Percentiles rank a stretch among this genome's conserved stretches.
Conservation (phyloP, 2,113 vertebrate species). For the Myrmophylax atrothorax region DNA sequence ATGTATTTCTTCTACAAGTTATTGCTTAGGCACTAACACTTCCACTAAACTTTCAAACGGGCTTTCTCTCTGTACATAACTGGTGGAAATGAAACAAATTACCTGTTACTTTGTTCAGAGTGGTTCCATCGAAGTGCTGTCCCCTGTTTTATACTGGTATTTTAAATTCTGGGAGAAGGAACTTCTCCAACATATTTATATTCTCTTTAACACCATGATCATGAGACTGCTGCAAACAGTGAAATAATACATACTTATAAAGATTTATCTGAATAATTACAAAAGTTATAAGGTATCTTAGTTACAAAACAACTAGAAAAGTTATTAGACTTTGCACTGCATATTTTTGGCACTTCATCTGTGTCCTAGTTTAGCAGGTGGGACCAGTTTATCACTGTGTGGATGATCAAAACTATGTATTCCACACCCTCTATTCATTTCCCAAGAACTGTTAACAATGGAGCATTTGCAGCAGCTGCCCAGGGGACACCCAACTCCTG, state of each 20-base stretch:
- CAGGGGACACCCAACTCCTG: too few relatives aligned
- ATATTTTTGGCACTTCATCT: background rate
- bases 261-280: background rate
- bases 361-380: too few relatives aligned
- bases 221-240: background rate
- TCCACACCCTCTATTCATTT: too few relatives aligned
- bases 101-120: background rate
- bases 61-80: background rate
- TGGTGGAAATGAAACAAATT: background rate
- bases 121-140: background rate
- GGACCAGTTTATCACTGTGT: too few relatives aligned
- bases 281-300: background rate
- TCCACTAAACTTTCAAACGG: conserved; percentile 49
- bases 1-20: background rate
- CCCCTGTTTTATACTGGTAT: background rate
- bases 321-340: background rate
- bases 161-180: background rate
- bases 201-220: background rate
- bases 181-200: background rate
- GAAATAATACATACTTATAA: background rate
- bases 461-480: too few relatives aligned
- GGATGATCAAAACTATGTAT: too few relatives aligned
- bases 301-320: background rate
- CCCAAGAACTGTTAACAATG: too few relatives aligned
- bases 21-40: background rate